Evolutionary conservation across 2,113 vertebrate species (phyloP).

Genomic region (Chamaea fasciata): DNA sequence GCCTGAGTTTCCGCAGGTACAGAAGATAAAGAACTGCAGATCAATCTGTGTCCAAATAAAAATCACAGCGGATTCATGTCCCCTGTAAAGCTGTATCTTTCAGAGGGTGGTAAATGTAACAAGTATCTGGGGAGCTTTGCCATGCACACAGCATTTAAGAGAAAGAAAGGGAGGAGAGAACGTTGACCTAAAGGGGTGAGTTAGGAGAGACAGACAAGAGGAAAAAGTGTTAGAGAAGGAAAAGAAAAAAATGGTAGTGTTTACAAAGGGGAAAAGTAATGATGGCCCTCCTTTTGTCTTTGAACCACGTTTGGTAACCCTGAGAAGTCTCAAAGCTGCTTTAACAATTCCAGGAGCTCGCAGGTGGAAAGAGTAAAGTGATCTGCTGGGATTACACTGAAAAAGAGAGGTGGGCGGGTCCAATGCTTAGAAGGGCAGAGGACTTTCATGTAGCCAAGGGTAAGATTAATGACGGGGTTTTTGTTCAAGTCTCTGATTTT

Average conservation of each 20-base stretch:
- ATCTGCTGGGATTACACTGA: neutral
- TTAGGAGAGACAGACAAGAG: neutral
- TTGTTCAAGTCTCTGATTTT: neutral
- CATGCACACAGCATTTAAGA: fast-evolving
- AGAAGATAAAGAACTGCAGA: neutral
- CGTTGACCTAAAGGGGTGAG: neutral
- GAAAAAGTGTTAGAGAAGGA: neutral
- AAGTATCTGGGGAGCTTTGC: neutral
- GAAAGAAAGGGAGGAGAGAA: neutral
- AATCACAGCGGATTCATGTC: neutral
- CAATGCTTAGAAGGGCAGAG: neutral
- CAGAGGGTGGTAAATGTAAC: neutral
- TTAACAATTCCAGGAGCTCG: neutral
- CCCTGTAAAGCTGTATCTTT: neutral
- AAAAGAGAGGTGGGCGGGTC: neutral
- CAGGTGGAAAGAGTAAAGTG: neutral
- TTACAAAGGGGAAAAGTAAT: neutral
- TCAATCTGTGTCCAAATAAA: neutral
- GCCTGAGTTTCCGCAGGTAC: neutral
- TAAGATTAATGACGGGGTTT: neutral
- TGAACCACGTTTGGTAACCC: neutral
- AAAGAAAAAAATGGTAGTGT: neutral
- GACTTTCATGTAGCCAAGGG: neutral
- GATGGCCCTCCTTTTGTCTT: neutral
- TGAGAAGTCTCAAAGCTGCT: neutral